Conservation (phyloP, 2,797 vertebrate species). For the Ctenosaura bakeri region DNA sequence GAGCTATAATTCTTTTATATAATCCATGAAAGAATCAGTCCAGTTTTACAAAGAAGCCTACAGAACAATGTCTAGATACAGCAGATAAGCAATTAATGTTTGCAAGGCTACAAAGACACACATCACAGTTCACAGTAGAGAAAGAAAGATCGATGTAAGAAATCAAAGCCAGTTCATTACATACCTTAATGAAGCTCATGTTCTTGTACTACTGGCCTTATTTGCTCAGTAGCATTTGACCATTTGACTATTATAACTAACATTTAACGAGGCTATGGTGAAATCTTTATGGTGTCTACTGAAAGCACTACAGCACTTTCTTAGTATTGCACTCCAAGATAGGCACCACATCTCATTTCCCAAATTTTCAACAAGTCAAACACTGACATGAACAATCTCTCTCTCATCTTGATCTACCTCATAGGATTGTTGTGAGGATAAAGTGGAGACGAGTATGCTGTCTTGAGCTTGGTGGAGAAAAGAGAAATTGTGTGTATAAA, state of each 20-base stretch:
- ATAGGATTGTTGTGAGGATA: neutral
- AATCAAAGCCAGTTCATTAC: slow-evolving; percentile 61
- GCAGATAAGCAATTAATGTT: slow-evolving; percentile 61
- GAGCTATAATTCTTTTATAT: slow-evolving; percentile 52
- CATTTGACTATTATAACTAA: slow-evolving; percentile 33
- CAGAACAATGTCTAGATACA: slow-evolving; percentile 48
- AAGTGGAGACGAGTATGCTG: neutral
- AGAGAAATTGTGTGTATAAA: neutral
- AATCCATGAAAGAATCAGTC: slow-evolving; percentile 50
- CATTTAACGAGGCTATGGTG: slow-evolving; percentile 18
- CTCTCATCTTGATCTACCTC: neutral
- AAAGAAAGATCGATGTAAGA: slow-evolving; percentile 57
- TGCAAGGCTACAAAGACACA: slow-evolving; percentile 58
- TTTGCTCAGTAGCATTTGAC: slow-evolving; percentile 45
- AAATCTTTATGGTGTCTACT: neutral
- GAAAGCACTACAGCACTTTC: neutral
- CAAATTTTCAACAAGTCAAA: slow-evolving; percentile 36
- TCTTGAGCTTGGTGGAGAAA: neutral
- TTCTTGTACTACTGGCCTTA: slow-evolving; percentile 46
- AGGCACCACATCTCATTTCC: neutral
- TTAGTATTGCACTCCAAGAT: neutral
- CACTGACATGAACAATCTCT: neutral
- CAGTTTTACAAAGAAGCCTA: slow-evolving; percentile 52
- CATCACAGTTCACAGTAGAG: slow-evolving; percentile 44
- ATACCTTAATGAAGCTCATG: slow-evolving; percentile 7